phyloP scores from a whole-genome alignment of 2,113 vertebrate species.

The Emydura subglobosa region DNA sequence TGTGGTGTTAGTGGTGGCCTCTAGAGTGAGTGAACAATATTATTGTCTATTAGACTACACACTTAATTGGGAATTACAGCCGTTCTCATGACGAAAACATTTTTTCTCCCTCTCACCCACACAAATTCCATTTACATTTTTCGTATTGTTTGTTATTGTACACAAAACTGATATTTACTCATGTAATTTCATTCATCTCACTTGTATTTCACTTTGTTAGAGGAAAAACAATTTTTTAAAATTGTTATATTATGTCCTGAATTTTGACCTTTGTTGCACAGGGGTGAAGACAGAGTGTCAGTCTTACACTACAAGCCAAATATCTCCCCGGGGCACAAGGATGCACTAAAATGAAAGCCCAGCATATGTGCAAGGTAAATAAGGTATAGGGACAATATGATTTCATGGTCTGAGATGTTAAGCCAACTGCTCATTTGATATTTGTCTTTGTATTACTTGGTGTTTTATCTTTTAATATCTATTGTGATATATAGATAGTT shows the following conservation, averaged over 20 bases:
- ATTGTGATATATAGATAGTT: not conserved
- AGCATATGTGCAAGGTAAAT: not conserved
- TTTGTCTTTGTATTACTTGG: not conserved
- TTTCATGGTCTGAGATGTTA: not conserved
- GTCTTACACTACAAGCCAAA: rapidly evolving
- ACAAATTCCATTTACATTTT: slow-evolving; percentile 29
- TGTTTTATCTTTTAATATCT: not conserved
- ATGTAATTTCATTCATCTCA: not conserved
- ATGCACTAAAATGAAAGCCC: not conserved
- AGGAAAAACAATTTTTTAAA: not conserved
- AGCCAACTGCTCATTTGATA: not conserved
- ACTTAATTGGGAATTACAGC: slow-evolving; percentile 58
- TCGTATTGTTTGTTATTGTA: not conserved
- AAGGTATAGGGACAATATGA: rapidly evolving
- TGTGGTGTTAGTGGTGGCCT: slow-evolving; percentile 48
- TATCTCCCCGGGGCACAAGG: not conserved
- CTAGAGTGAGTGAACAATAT: not conserved
- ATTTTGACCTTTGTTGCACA: not conserved
- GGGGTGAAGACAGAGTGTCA: rapidly evolving
- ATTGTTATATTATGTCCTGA: not conserved
- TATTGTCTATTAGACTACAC: slow-evolving; percentile 15
- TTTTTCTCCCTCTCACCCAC: slow-evolving; percentile 49
- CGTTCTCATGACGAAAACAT: slow-evolving; percentile 51
- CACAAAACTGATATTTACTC: not conserved
- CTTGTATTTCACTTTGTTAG: not conserved